Evolutionary conservation across 2,113 vertebrate genomes (phyloP).

Genomic region (Sialia sialis): DNA sequence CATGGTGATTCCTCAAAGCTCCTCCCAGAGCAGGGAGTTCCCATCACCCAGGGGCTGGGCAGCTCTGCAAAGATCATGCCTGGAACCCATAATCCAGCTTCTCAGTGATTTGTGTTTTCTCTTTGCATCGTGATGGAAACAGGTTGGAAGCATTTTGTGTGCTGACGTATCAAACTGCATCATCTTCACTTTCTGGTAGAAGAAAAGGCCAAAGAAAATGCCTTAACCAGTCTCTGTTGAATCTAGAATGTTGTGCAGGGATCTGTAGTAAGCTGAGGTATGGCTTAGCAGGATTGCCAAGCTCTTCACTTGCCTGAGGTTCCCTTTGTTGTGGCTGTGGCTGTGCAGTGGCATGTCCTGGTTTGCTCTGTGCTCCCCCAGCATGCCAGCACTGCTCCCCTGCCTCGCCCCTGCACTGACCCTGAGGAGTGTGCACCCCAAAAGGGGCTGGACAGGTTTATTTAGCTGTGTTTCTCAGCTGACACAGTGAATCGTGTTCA

Average conservation of each 20-base stretch:
- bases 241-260: neutral
- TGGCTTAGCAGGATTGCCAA: neutral
- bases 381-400: neutral
- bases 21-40: neutral
- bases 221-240: conserved; percentile 8
- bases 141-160: neutral
- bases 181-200: neutral
- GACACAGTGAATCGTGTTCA: accelerated
- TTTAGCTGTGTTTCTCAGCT: neutral
- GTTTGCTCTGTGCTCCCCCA: neutral
- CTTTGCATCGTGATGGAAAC: neutral
- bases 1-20: neutral
- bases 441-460: accelerated
- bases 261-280: conserved; percentile 1
- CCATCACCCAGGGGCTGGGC: neutral
- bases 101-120: neutral
- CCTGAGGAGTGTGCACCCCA: neutral
- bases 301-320: neutral
- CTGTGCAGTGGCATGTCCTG: neutral
- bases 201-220: conserved; percentile 50
- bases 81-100: neutral
- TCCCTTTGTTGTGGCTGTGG: neutral
- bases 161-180: neutral
- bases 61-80: neutral
- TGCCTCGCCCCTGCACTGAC: neutral